Conservation (phyloP, 2,797 vertebrate genomes). For the Botia almorhae region DNA sequence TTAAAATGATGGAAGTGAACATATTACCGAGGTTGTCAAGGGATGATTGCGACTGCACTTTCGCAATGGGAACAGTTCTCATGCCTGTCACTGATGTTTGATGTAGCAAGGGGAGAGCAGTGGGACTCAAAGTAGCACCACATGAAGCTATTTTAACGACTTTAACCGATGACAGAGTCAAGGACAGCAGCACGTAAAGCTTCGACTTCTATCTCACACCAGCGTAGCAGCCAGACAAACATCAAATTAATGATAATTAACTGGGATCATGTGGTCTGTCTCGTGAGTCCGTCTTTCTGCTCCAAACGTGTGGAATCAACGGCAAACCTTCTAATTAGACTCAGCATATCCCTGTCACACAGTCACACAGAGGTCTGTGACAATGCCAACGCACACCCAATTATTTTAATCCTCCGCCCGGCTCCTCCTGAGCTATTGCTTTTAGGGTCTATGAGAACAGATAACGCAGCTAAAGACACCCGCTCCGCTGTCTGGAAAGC, state of each 20-base stretch:
- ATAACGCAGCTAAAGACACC: constrained; percentile 53
- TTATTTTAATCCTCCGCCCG: constrained; percentile 87
- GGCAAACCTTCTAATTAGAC: constrained; percentile 85
- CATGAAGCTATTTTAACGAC: constrained; percentile 76
- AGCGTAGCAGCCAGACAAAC: constrained; percentile 65
- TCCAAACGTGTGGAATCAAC: constrained; percentile 71
- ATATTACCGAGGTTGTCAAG: constrained; percentile 65
- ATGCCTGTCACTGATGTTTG: constrained; percentile 66
- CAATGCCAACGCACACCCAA: constrained; percentile 78
- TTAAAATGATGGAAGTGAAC: constrained; percentile 49
- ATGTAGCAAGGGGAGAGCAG: constrained; percentile 65
- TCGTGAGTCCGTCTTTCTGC: constrained; percentile 53
- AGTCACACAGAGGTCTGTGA: constrained; percentile 76
- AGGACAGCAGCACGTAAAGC: constrained; percentile 34
- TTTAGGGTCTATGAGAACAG: constrained; percentile 34
- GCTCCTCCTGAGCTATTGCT: constrained; percentile 59
- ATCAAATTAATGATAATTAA: constrained; percentile 74
- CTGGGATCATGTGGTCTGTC: constrained; percentile 63
- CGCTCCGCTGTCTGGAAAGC: constrained; percentile 48
- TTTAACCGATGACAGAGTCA: constrained; percentile 60
- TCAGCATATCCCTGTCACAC: constrained; percentile 80
- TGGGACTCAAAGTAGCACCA: constrained; percentile 69
- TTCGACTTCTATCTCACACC: constrained; percentile 61
- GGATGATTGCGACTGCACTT: constrained; percentile 58
- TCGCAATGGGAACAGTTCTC: constrained; percentile 57